Conservation (phyloP, 2,113 vertebrate genomes). For the Chloropsis hardwickii region DNA sequence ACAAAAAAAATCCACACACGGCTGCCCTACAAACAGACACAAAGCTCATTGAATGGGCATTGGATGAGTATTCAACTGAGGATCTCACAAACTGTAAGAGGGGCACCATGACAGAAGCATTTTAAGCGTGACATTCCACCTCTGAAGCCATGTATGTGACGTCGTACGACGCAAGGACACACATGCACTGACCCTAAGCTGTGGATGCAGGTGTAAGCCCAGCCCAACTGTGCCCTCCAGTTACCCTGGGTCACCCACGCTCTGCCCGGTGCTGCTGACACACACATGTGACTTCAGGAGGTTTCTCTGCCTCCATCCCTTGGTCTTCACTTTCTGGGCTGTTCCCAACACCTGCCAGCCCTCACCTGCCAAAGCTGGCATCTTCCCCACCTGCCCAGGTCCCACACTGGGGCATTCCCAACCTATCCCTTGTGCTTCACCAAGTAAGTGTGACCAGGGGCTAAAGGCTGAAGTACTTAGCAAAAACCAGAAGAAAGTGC, state of each 20-base stretch:
- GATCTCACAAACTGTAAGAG: background rate
- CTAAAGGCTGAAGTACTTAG: background rate
- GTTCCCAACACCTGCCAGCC: background rate
- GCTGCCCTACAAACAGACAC: constrained; percentile 11
- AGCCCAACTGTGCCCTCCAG: background rate
- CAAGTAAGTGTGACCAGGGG: background rate
- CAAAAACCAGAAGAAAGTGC: background rate
- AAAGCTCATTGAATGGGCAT: background rate
- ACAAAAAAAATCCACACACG: background rate
- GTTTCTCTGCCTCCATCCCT: background rate
- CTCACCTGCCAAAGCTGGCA: background rate
- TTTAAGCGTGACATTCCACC: background rate
- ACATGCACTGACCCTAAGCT: background rate
- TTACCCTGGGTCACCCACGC: background rate
- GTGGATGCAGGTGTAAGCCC: background rate
- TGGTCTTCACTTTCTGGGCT: background rate
- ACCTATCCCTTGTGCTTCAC: background rate
- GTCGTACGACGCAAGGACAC: background rate
- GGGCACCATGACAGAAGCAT: background rate
- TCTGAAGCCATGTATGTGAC: background rate
- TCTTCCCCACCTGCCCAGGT: background rate
- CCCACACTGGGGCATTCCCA: background rate
- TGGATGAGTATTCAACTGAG: background rate
- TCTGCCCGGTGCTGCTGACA: background rate
- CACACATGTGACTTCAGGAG: background rate